Base-by-base conservation (phyloP, 2,888 invertebrate species). In the Pseudanteris insignis region DNA sequence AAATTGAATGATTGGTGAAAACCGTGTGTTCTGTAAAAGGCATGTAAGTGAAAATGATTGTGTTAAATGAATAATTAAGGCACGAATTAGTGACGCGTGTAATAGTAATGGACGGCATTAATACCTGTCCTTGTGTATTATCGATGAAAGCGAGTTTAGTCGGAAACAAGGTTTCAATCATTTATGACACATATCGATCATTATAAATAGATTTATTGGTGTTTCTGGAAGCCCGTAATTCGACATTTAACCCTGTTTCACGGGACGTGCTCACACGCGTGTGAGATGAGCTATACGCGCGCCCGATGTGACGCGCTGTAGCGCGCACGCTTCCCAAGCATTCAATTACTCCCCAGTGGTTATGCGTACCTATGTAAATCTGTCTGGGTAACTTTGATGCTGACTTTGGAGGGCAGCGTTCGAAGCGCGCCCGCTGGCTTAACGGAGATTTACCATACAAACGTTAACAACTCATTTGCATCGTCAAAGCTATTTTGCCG, bases 311-410 rank as follows among this genome's bases (percentile, higher is more conserved):
- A 47, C 33, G 37, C 38, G 51, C 54, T 44, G 32, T 44, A 32
- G 14, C 26, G 44, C 44, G 8, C 44, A 44, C 32, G 44, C 33
- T 44, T 44, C 60, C 32, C 33, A 55, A 40, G 53, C 60, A 60
- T 60, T 53, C 53, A 60, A 53, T 53, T 53, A 60, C 15, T 41
- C 41, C 48, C 57, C 36, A 15, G 41, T 48, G 48, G 43, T 37
- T 41, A 41, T 10, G 43, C 57, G 43, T 37, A 43, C 32, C 34
- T 47, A 54, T 46, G 54, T 54, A 61, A 61, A 54, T 61, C 50
- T 46, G 55, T 50, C 55, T 36, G 55, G 54, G 26, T 29, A 54
- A 61, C 61, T 61, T 61, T 61, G 61, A 50, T 37, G 54, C 54
- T 43, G 60, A 60, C 54, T 54, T 60, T 38, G 41, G 40, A 41